Evolutionary conservation across 2,797 vertebrate species (phyloP), one percentile per base, ranked within the genome.

Genomic region (Salarias fasciatus): DNA sequence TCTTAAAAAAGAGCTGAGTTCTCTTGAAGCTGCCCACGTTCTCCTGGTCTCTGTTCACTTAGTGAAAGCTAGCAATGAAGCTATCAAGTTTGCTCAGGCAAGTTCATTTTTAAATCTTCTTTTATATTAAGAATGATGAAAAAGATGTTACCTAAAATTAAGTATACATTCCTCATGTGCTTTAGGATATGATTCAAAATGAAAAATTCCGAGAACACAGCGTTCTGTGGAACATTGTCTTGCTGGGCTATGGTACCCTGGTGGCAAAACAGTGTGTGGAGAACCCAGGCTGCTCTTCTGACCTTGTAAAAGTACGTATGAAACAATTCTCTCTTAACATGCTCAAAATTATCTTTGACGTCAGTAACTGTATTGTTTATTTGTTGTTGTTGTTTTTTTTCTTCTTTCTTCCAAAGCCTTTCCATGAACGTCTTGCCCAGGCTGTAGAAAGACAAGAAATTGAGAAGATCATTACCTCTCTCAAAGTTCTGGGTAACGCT

Each of bases 401-500:
- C n/a, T 40, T 54, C 65, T 73, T n/a, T n/a, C 37, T 36, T 43
- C 56, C 13, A 51, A 68, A 95, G 94, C 91, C 90, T 10, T 36
- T 95, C 36, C 88, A 93, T 36, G 88, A 93, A 0, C 24, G 79
- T 8, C 53, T 46, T 8, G 11, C 55, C 8, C 59, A 89, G 2
- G 90, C 91, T 52, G 42, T 82, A 61, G 38, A 79, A 14, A 80
- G 24, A 13, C 43, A 14, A 11, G 54, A 93, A 1, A 12, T 69
- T 24, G 61, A 80, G 36, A 79, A 89, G 53, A 68, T 92, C 10
- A 41, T 56, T 6, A 0, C 92, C 1, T 61, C 53, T 59, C 70
- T 95, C 14, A 95, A 95, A 85, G 89, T 88, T 45, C 31, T 95
- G 24, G 93, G 92, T 54, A 94, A 95, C 52, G 90, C 92, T 30